Conservation (phyloP, 23 tunicate genomes). For the Ciona savignyi region DNA sequence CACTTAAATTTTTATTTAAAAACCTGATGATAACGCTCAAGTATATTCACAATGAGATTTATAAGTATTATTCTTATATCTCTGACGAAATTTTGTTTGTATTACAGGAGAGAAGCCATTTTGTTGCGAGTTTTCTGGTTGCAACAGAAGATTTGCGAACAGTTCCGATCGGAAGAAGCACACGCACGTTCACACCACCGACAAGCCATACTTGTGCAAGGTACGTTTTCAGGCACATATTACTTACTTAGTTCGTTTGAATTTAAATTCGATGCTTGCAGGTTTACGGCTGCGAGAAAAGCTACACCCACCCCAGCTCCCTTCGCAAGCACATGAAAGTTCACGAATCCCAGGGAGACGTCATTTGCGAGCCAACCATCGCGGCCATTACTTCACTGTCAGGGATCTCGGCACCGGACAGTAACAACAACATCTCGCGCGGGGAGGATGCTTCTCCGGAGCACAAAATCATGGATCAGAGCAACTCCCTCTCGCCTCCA, state of each 20-base stretch:
- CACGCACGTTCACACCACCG: slow-evolving; percentile 75
- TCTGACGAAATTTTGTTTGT: not conserved
- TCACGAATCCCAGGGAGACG: slow-evolving; percentile 77
- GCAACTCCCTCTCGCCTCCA: not conserved
- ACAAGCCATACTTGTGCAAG: slow-evolving; percentile 81
- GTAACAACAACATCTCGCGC: slow-evolving; percentile 3
- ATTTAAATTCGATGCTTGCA: slow-evolving; percentile 5
- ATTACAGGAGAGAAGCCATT: slow-evolving; percentile 89
- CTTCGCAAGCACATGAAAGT: slow-evolving; percentile 86
- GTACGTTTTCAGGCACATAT: slow-evolving; percentile 12
- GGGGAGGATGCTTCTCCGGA: not conserved
- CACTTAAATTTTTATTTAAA: too few species aligned
- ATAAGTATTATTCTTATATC: not conserved
- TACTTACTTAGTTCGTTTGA: not conserved
- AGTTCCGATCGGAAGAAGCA: slow-evolving; percentile 97
- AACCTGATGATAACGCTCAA: too few species aligned
- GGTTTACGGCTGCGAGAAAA: slow-evolving; percentile 81
- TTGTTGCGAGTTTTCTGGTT: slow-evolving; percentile 64
- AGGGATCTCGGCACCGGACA: not conserved
- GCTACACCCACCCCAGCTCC: slow-evolving; percentile 92
- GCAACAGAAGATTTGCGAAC: slow-evolving; percentile 85
- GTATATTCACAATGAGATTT: too few species aligned
- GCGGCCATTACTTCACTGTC: not conserved
- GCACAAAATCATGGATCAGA: not conserved
- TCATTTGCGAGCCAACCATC: slow-evolving; percentile 9